Evolutionary conservation across 2,797 vertebrate genomes (phyloP), one percentile per base, ranked within the genome.

Genomic region (Odontamblyopus lacepedii): DNA sequence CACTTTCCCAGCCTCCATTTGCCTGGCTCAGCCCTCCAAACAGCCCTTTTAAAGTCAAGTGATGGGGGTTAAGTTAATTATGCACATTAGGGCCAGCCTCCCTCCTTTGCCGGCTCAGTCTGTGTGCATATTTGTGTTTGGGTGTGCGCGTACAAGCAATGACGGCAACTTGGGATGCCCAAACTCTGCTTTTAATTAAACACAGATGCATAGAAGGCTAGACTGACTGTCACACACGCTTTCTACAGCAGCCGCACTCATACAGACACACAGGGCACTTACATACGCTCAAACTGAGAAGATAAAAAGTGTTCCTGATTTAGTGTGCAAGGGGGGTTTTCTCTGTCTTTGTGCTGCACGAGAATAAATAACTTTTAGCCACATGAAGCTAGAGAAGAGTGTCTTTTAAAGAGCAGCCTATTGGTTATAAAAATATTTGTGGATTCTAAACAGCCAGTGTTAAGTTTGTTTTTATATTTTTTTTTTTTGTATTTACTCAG

Each of bases 11-110:
- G 89, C 92, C 90, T 89, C 92, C 93, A 84, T 94, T 95, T 91
- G 90, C 80, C 83, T 86, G 87, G 91, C 83, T 94, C 94, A 93
- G 91, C 90, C 87, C 87, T 89, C 89, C 88, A 89, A 93, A 86
- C 93, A 94, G 92, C 93, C 94, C 94, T 91, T 93, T 88, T 93
- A 93, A 93, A 94, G 94, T 93, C 93, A 96, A 95, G 94, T 94
- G 95, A 95, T 95, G 95, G 94, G 95, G 95, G 95, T 94, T 95
- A 95, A 95, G 94, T 95, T 96, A 96, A 96, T 97, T 96, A 93
- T 96, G 94, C 94, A 92, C 91, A 95, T 94, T 94, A 83, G 83
- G 87, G 79, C 83, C 84, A 84, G 84, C 82, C 80, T 83, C 78
- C 76, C 84, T 86, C 85, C 70, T 78, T 85, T 70, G 67, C 82